These are phyloP conservation scores for Syngnathus rostellatus DNA, from an alignment of 2,797 vertebrate species.

Conservation along the genomic window DNA sequence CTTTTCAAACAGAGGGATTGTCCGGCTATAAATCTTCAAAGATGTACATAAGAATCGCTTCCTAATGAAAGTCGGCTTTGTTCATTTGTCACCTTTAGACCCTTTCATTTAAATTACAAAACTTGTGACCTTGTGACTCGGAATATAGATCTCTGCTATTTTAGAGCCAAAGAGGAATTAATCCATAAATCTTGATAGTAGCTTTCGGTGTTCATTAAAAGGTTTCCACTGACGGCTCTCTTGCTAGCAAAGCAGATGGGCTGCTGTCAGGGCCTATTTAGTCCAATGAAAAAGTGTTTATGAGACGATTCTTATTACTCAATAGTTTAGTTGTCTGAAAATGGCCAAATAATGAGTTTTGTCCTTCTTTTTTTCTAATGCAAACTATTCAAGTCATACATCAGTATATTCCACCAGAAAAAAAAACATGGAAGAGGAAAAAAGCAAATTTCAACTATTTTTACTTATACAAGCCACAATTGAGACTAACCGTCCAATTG, in stretches of 20 bases:
- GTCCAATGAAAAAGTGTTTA: slow-evolving; percentile 35
- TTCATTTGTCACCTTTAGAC: slow-evolving; percentile 85
- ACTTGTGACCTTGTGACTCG: slow-evolving; percentile 77
- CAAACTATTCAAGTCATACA: no score
- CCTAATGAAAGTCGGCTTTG: slow-evolving; percentile 85
- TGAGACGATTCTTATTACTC: background rate
- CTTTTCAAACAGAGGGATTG: slow-evolving; percentile 84
- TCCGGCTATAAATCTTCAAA: slow-evolving; percentile 96
- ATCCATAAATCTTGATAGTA: slow-evolving; percentile 79
- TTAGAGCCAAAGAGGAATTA: slow-evolving; percentile 72
- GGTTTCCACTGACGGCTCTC: slow-evolving; percentile 33
- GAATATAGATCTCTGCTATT: slow-evolving; percentile 78
- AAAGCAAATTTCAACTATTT: no score
- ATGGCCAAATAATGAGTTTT: no score
- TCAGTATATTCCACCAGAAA: no score
- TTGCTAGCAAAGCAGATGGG: slow-evolving; percentile 31
- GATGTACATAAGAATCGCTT: slow-evolving; percentile 94
- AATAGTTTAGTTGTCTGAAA: no score
- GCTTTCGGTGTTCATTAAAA: slow-evolving; percentile 69
- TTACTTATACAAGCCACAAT: background rate
- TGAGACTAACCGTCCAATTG: background rate
- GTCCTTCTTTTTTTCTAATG: no score
- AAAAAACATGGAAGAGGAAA: no score
- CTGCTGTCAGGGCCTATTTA: slow-evolving; percentile 48
- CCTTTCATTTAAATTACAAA: slow-evolving; percentile 84